A percentile compares a stretch with the other conserved stretches of the same genome.
These are phyloP conservation scores for Ascaphus truei DNA, from an alignment of 2,113 vertebrate genomes.

Conservation along the genomic window DNA sequence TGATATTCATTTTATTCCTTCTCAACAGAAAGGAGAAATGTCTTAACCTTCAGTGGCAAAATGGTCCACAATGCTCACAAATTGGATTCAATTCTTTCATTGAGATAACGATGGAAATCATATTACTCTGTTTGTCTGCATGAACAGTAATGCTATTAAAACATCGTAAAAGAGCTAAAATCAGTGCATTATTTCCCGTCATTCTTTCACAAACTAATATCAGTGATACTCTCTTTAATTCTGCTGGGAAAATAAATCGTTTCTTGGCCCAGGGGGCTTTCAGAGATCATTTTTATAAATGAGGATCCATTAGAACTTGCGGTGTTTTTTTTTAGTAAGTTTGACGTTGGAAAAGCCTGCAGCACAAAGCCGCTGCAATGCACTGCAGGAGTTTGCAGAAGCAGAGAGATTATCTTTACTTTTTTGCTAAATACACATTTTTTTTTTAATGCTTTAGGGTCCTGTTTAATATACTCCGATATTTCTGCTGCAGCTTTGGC, in stretches of 20 bases:
- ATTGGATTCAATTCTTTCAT: slow-evolving; percentile 44
- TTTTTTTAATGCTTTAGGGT: too few relatives aligned
- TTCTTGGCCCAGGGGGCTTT: neutral
- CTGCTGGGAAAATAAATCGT: slow-evolving; percentile 22
- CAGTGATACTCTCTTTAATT: slow-evolving; percentile 7
- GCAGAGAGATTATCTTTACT: too few relatives aligned
- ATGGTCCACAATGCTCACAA: slow-evolving; percentile 40
- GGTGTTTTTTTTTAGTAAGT: neutral
- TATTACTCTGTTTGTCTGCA: slow-evolving; percentile 43
- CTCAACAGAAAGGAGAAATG: slow-evolving; percentile 31
- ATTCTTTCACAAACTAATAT: slow-evolving; percentile 1
- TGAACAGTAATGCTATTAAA: neutral
- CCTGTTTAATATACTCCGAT: too few relatives aligned
- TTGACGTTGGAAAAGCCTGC: too few relatives aligned
- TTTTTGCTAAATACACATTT: too few relatives aligned
- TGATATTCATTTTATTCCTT: slow-evolving; percentile 46
- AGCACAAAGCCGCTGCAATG: too few relatives aligned
- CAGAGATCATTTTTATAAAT: neutral
- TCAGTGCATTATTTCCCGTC: neutral
- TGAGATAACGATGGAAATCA: slow-evolving; percentile 38
- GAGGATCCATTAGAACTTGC: neutral
- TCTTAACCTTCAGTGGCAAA: neutral
- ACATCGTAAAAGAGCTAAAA: neutral
- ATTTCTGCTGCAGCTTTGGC: too few relatives aligned
- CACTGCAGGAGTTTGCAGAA: too few relatives aligned